Evolutionary conservation across 2,888 invertebrate species (phyloP).

Genomic region (Perdita meconis): DNA sequence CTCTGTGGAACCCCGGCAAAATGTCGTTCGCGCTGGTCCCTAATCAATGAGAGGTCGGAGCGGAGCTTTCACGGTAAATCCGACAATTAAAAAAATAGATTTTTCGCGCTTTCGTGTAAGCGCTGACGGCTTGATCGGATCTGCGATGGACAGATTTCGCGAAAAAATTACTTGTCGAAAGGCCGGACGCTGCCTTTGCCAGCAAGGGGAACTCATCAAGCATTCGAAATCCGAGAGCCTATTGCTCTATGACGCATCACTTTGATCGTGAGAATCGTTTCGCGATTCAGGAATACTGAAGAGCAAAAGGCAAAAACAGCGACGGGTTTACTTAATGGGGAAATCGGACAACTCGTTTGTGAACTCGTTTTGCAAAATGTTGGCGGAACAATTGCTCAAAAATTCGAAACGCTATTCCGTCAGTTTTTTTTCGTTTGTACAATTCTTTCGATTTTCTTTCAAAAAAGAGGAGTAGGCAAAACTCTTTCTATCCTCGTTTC

Average conservation of each 20-base stretch:
- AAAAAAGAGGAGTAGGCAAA: background rate
- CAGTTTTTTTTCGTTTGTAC: background rate
- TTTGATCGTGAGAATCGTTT: slow-evolving; percentile 27
- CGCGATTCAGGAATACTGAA: slow-evolving; percentile 9
- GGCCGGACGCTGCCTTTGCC: background rate
- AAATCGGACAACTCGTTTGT: slow-evolving; percentile 8
- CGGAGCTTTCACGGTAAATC: too few relatives aligned
- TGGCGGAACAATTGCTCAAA: slow-evolving; percentile 9
- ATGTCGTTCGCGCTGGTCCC: background rate
- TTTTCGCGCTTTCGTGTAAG: background rate
- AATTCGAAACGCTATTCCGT: slow-evolving; percentile 7
- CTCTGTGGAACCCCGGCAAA: background rate
- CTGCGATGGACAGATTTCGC: too few relatives aligned
- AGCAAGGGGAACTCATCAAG: background rate
- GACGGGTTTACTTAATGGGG: background rate
- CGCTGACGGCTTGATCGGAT: background rate
- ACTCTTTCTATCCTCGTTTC: background rate
- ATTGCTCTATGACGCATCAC: background rate
- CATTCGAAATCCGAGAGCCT: background rate
- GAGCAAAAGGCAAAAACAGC: background rate
- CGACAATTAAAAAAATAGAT: too few relatives aligned
- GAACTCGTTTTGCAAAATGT: too few relatives aligned
- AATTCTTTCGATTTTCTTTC: background rate
- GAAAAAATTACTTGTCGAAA: background rate
- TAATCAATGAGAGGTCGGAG: background rate